phyloP scores from a whole-genome alignment of 2,113 vertebrate species.

The Nettapus auritus region DNA sequence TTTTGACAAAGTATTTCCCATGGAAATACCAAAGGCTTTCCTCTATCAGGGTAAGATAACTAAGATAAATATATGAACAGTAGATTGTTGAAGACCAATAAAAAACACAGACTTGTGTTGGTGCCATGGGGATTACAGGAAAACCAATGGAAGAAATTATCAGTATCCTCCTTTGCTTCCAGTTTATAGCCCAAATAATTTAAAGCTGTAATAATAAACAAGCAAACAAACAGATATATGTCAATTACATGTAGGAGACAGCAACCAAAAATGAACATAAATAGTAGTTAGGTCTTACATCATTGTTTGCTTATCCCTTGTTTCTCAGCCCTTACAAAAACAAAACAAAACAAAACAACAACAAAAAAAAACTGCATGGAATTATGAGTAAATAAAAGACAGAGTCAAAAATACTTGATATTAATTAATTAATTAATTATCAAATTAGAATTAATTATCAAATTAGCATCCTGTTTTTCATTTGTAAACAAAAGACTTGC shows the following conservation, averaged over 20 bases:
- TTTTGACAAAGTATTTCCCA: not conserved
- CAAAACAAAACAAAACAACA: not conserved
- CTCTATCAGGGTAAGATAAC: not conserved
- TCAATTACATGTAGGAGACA: not conserved
- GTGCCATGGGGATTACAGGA: not conserved
- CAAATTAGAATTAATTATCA: not conserved
- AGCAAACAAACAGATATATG: not conserved
- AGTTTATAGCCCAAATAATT: not conserved
- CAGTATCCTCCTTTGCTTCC: not conserved
- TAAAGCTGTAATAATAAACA: not conserved
- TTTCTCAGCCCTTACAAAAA: not conserved
- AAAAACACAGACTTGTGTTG: not conserved
- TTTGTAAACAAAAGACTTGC: not conserved
- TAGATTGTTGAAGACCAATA: not conserved
- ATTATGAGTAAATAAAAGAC: not conserved
- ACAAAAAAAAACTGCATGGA: not conserved
- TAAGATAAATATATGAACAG: not conserved
- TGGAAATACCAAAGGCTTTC: not conserved
- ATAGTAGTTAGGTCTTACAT: not conserved
- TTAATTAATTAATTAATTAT: not conserved
- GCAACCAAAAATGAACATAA: not conserved
- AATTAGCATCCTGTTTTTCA: not conserved
- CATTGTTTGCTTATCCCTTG: not conserved
- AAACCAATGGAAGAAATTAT: not conserved
- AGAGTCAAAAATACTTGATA: not conserved